These are phyloP conservation scores for Synanthedon formicaeformis DNA, from an alignment of 2,888 invertebrate genomes.

Conservation along the genomic window DNA sequence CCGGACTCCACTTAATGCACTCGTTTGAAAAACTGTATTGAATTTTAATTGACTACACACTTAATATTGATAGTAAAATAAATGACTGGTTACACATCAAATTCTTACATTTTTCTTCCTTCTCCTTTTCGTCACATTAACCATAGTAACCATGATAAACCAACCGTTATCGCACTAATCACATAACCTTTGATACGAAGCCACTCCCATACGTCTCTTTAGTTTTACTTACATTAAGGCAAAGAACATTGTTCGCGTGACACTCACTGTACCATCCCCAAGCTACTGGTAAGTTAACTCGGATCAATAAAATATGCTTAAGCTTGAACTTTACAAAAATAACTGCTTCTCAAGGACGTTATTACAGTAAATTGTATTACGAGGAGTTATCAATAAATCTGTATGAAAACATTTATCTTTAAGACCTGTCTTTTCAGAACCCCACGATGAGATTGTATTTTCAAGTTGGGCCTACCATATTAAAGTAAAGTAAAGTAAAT, in stretches of 20 bases:
- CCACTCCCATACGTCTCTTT: conserved; percentile 8
- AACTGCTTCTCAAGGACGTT: conserved; percentile 17
- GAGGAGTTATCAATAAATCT: background rate
- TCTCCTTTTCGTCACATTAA: conserved; percentile 16
- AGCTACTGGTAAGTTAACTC: conserved; percentile 11
- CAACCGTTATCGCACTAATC: background rate
- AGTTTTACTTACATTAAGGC: no score
- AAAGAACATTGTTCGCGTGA: conserved; percentile 33
- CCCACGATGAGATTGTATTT: no score
- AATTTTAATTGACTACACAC: no score
- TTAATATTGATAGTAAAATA: background rate
- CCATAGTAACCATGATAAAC: conserved; percentile 12
- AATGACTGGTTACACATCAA: conserved; percentile 1
- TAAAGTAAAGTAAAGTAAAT: no score
- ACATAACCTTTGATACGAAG: conserved; percentile 2
- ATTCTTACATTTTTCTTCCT: conserved; percentile 20
- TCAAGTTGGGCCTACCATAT: no score
- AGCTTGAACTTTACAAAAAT: conserved; percentile 16
- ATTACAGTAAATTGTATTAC: background rate
- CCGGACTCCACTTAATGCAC: no score
- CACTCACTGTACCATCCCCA: conserved; percentile 26
- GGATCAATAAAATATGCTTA: conserved; percentile 19
- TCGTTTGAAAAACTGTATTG: no score
- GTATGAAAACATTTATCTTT: no score
- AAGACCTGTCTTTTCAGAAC: no score